Conservation (phyloP, 2,797 vertebrate species). For the Buceros bicornis region DNA sequence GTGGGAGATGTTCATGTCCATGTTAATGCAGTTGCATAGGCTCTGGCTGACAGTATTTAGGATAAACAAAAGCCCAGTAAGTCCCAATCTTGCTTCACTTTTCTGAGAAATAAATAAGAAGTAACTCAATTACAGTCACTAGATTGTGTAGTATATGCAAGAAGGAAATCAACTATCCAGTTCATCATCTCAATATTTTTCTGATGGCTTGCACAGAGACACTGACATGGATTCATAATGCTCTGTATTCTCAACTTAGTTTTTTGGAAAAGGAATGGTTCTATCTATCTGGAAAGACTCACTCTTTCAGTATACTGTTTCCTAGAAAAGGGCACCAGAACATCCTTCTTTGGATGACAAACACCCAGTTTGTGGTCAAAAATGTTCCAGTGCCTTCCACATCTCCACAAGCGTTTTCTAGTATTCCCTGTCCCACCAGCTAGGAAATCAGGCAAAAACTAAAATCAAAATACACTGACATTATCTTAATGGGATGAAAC, state of each 20-base stretch:
- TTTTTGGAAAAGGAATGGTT: not conserved
- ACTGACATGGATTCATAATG: not conserved
- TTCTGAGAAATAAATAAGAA: not conserved
- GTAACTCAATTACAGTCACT: not conserved
- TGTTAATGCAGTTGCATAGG: not conserved
- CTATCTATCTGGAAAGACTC: not conserved
- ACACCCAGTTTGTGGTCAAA: not conserved
- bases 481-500: not conserved
- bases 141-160: not conserved
- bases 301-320: not conserved
- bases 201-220: not conserved
- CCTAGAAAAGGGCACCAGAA: not conserved
- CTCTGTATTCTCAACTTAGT: not conserved
- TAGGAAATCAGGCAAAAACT: not conserved
- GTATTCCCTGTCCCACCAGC: not conserved
- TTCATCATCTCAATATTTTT: not conserved
- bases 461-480: not conserved
- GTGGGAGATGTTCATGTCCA: not conserved
- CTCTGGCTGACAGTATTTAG: not conserved
- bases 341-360: not conserved
- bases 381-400: not conserved
- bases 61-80: not conserved
- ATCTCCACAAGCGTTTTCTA: not conserved
- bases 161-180: not conserved
- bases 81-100: not conserved